These are phyloP conservation scores for Cheiracanthium punctorium DNA, from an alignment of 2,888 invertebrate genomes.

Conservation along the genomic window DNA sequence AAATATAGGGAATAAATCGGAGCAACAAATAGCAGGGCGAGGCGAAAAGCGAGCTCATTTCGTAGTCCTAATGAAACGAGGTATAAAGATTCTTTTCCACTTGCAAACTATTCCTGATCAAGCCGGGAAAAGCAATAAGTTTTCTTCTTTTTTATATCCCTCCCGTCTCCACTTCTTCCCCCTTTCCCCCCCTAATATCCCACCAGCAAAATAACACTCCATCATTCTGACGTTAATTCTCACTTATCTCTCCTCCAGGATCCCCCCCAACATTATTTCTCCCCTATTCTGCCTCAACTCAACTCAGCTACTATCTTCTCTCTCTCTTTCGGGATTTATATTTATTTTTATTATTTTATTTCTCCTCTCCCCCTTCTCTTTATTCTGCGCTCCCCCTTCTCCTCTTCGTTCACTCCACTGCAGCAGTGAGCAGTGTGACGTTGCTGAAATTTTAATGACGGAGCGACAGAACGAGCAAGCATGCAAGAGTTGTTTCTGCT, in stretches of 20 bases:
- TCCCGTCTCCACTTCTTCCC: conserved; percentile 1
- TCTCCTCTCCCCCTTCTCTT: not conserved
- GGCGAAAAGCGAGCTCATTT: not conserved
- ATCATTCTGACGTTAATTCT: conserved; percentile 68
- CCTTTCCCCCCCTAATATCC: conserved; percentile 27
- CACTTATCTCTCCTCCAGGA: conserved; percentile 59
- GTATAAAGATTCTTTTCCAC: not conserved
- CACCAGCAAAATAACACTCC: conserved; percentile 66
- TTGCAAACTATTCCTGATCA: conserved; percentile 44
- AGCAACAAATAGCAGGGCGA: not conserved
- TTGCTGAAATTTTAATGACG: not conserved
- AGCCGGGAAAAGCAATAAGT: conserved; percentile 40
- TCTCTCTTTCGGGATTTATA: no score
- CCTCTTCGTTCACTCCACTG: no score
- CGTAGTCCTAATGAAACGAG: not conserved
- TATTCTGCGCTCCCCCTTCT: not conserved
- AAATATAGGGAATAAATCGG: not conserved
- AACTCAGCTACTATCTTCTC: conserved; percentile 18
- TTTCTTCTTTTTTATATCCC: conserved; percentile 21
- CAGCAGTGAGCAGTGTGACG: no score
- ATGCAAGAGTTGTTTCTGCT: not conserved
- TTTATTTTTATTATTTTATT: conserved; percentile 40
- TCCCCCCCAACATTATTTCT: not conserved
- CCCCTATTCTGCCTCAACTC: conserved; percentile 32
- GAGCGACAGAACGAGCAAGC: no score